Evolutionary conservation across 1,140 invertebrate genomes (phyloP), one percentile per base, ranked within the genome.

Genomic region (Xylocopa sonorina): DNA sequence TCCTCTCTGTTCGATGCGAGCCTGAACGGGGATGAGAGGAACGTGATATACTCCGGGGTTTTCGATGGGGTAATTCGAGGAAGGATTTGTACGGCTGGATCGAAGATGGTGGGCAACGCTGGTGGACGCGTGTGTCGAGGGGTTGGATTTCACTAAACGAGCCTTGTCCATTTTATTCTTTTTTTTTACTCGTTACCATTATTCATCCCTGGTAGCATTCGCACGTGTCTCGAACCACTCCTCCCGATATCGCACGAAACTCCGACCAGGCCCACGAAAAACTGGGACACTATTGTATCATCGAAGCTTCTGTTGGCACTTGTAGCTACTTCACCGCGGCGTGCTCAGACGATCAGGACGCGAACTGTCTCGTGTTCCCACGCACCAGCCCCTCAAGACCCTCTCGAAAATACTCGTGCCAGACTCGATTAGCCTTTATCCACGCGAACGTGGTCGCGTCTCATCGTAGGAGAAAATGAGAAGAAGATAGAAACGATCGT

Each of bases 401-500:
- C 50, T 57, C 51, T 76, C 50, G 58, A 76, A 38, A 55, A n/a
- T 68, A 68, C 74, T 68, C 74, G 63, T 76, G 51, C 74, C 74
- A 76, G 63, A 46, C 29, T 58, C 63, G 74, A 76, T 58, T 38
- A 55, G 73, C 16, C 27, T 24, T n/a, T 48, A 74, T 74, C 38
- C 50, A 41, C 58, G 32, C 55, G 24, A n/a, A 7, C 29, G n/a
- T n/a, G 34, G 29, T 29, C 67, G 21, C 55, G 24, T 34, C 21
- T 9, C 48, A 16, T n/a, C 27, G 27, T n/a, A n/a, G n/a, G n/a
- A n/a, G n/a, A n/a, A n/a, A n/a, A n/a, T n/a, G n/a, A n/a, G n/a
- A n/a, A n/a, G n/a, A 43, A 43, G 4, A 57, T 57, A 41, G 21
- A 29, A 41, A 55, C 50, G 32, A 51, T 55, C 24, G 41, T 53